Base-by-base conservation (phyloP, 2,888 invertebrate species). In the Erebia ligea region DNA sequence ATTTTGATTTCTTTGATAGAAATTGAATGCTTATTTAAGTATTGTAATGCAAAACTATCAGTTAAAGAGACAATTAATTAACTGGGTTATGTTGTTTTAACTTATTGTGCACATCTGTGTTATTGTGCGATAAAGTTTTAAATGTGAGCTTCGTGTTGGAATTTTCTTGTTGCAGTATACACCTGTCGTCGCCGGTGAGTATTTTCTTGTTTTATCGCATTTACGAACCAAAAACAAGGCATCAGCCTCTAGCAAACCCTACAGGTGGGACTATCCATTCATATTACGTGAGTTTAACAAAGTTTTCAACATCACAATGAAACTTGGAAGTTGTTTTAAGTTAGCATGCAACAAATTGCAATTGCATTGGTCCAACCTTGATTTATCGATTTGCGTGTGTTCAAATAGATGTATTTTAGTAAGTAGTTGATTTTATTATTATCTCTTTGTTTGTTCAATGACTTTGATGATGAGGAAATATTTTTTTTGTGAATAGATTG, bases 171-270 rank as follows among this genome's bases (percentile, higher is more conserved):
- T 76, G 76, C 74, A 75, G 68, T 70, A 68, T 75, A 69, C 88
- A 90, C 88, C 87, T 88, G 89, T 89, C 86, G 89, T 89, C 86
- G 87, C 88, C 89, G 84, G 90, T 67, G 67, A 58, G 91, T 90
- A 84, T 84, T 90, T 86, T 71, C 76, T 79, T 80, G 77, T 80
- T 78, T 81, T 77, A 71, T 71, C 65, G 40, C 52, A 69, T 58
- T 63, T 54, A 21, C 58, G 34, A 21, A 58, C 25, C 25, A 58
- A 64, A 63, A 56, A 52, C 63, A 59, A 50, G 25, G 13, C 58
- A 58, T 19, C 11, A 25, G 40, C 11, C 1, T 21, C 10, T 45
- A 56, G 34, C 57, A 40, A 17, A 21, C 15, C 25, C 66, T 52
- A 50, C 21, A 34, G 21, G 11, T 64, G 17, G 1, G 68, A 10